A percentile compares a stretch with the other conserved stretches of the same genome.
These are phyloP conservation scores for Torymus tubicola DNA, from an alignment of 2,888 invertebrate genomes.

Conservation along the genomic window DNA sequence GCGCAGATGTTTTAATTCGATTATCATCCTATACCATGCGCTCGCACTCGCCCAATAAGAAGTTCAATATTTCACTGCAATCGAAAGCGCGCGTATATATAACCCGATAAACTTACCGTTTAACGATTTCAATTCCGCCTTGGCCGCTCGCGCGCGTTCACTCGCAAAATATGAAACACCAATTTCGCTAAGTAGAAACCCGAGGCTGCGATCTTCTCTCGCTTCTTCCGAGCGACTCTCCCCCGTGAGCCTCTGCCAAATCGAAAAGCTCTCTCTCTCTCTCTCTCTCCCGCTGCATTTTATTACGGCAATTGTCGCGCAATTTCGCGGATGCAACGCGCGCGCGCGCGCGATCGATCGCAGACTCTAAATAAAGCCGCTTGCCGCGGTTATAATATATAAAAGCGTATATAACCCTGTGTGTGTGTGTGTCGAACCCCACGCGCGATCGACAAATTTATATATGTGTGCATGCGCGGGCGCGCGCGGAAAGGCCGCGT, in stretches of 20 bases:
- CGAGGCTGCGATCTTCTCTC: not conserved
- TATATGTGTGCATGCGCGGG: slow-evolving; percentile 1
- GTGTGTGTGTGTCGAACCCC: no score
- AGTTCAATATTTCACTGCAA: slow-evolving; percentile 34
- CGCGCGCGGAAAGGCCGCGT: slow-evolving; percentile 64
- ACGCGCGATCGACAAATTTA: slow-evolving; percentile 21
- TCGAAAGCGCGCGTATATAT: slow-evolving; percentile 12
- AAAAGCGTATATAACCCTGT: no score
- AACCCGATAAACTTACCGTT: slow-evolving; percentile 49
- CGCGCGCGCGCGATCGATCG: no score
- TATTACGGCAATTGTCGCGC: slow-evolving; percentile 55
- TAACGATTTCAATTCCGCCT: slow-evolving; percentile 53
- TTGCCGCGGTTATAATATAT: slow-evolving; percentile 27
- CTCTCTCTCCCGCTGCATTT: slow-evolving; percentile 34
- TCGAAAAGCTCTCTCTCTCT: slow-evolving; percentile 30
- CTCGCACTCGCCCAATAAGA: slow-evolving; percentile 1
- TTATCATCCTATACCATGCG: not conserved
- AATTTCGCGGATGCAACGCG: slow-evolving; percentile 18
- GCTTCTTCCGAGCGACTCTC: not conserved
- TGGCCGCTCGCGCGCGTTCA: not conserved
- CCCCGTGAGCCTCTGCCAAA: slow-evolving; percentile 8
- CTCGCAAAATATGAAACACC: slow-evolving; percentile 51
- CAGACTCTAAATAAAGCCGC: slow-evolving; percentile 11
- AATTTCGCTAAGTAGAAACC: slow-evolving; percentile 53
- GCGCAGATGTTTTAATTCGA: slow-evolving; percentile 50